phyloP scores from a whole-genome alignment of 1,140 invertebrate species.

The Drosophila sechellia region DNA sequence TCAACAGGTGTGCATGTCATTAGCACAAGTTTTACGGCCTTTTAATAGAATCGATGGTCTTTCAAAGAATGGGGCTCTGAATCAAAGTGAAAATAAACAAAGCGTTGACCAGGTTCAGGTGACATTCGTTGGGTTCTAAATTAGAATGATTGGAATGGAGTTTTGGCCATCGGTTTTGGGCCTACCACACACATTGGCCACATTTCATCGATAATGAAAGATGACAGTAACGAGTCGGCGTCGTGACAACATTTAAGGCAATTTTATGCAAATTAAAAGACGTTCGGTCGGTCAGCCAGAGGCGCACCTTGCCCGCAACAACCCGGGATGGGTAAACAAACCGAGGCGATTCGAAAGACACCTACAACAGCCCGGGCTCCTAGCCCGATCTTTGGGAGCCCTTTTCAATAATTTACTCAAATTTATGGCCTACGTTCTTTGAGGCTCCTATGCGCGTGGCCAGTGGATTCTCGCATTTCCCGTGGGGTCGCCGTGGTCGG shows the following conservation, averaged over 20 bases:
- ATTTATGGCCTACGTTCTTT: slow-evolving; percentile 54
- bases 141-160: slow-evolving; percentile 56
- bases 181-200: slow-evolving; percentile 72
- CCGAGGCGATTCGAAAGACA: slow-evolving; percentile 50
- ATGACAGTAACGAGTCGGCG: slow-evolving; percentile 78
- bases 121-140: slow-evolving; percentile 71
- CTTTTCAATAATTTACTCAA: slow-evolving; percentile 75
- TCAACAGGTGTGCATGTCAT: slow-evolving; percentile 79
- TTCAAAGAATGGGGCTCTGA: slow-evolving; percentile 21
- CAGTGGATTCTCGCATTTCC: slow-evolving; percentile 54
- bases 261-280: slow-evolving; percentile 81
- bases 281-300: slow-evolving; percentile 58
- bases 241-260: slow-evolving; percentile 82
- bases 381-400: slow-evolving; percentile 2
- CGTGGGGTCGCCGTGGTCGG: slow-evolving; percentile 2
- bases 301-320: slow-evolving; percentile 53
- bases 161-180: slow-evolving; percentile 7
- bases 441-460: slow-evolving; percentile 46
- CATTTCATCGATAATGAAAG: slow-evolving; percentile 82
- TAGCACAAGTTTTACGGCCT: slow-evolving; percentile 65
- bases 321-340: slow-evolving; percentile 3
- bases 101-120: slow-evolving; percentile 58
- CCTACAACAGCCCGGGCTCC: slow-evolving; percentile 55
- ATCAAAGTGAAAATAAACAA: slow-evolving; percentile 41
- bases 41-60: slow-evolving; percentile 73